Evolutionary conservation across 2,113 vertebrate species (phyloP).

Genomic region (Lepidothrix coronata): DNA sequence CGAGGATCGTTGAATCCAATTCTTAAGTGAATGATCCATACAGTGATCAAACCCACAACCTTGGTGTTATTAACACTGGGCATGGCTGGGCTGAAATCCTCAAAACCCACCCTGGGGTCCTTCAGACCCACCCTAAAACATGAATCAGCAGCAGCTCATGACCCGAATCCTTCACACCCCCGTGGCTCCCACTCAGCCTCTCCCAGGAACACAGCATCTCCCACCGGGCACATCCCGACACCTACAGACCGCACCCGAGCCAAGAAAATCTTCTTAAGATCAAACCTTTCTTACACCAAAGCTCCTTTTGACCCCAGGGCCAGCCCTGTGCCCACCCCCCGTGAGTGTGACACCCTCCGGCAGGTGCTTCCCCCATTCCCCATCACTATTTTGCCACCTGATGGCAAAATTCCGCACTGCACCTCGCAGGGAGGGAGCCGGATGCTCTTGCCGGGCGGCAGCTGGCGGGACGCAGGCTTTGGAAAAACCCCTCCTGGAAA

Average conservation of each 20-base stretch:
- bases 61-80: neutral
- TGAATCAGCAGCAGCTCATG: rapidly evolving
- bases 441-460: neutral
- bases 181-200: neutral
- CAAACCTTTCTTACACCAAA: neutral
- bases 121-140: neutral
- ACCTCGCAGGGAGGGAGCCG: neutral
- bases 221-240: neutral
- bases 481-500: neutral
- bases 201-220: neutral
- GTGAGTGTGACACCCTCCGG: rapidly evolving
- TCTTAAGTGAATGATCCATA: neutral
- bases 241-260: neutral
- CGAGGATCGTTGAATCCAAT: neutral
- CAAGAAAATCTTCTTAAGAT: neutral
- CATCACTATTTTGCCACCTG: slow-evolving; percentile 17
- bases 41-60: neutral
- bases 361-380: neutral
- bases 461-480: rapidly evolving
- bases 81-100: neutral
- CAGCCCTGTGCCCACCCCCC: neutral
- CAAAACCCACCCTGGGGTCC: neutral
- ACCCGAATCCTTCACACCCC: neutral
- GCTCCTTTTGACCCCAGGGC: neutral
- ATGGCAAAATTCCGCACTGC: neutral